These are phyloP conservation scores for Austrofundulus limnaeus DNA, from an alignment of 2,113 vertebrate genomes.

Conservation along the genomic window DNA sequence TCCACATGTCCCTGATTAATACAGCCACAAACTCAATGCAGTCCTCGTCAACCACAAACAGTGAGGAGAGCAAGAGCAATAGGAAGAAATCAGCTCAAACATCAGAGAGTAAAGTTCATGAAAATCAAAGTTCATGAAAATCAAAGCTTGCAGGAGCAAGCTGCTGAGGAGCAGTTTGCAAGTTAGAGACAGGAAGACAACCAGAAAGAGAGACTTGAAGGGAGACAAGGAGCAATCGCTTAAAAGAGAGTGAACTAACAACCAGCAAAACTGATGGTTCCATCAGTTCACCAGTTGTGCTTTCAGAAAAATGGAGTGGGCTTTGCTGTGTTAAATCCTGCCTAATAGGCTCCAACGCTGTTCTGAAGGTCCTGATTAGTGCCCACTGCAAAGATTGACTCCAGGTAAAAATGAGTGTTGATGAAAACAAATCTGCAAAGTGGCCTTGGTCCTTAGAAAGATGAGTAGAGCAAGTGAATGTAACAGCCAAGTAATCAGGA, in stretches of 20 bases:
- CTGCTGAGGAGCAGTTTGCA: conserved; percentile 28
- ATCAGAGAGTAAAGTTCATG: neutral
- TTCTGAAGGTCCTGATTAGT: conserved; percentile 62
- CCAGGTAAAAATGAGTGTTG: conserved; percentile 33
- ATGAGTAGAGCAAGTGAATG: conserved; percentile 42
- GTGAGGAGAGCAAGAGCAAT: neutral
- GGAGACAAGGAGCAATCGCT: conserved; percentile 21
- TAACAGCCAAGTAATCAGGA: conserved; percentile 53
- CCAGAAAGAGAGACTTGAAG: conserved; percentile 19
- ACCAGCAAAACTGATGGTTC: conserved; percentile 44
- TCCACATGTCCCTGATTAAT: conserved; percentile 59
- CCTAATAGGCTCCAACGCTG: conserved; percentile 58
- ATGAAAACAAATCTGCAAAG: conserved; percentile 58
- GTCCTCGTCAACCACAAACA: conserved; percentile 33
- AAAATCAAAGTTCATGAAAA: conserved; percentile 6
- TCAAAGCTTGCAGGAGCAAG: conserved; percentile 14
- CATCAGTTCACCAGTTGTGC: conserved; percentile 42
- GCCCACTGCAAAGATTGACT: conserved; percentile 41
- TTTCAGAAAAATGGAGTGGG: conserved; percentile 46
- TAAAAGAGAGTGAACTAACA: conserved; percentile 50
- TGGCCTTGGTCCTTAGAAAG: conserved; percentile 38
- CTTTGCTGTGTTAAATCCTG: conserved; percentile 38
- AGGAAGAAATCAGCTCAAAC: conserved; percentile 1
- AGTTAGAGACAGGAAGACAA: conserved; percentile 29
- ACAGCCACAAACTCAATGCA: conserved; percentile 31